A percentile compares a stretch with the other conserved stretches of the same genome.
Evolutionary conservation across 2,797 vertebrate genomes (phyloP).

Genomic region (Melanotaenia nigrans): DNA sequence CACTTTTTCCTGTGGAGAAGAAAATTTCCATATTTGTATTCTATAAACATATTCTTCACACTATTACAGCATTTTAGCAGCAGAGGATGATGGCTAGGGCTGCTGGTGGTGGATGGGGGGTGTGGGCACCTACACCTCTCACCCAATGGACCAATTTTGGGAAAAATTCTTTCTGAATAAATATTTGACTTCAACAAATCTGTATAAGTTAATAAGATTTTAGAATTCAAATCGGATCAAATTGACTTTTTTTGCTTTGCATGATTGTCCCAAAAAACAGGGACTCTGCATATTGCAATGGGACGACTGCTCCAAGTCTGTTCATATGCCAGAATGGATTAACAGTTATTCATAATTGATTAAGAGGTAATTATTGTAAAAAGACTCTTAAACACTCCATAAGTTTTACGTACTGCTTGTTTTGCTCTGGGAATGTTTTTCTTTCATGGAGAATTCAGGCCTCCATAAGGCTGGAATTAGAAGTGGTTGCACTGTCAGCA

Average conservation of each 20-base stretch:
- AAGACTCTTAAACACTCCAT: constrained; percentile 45
- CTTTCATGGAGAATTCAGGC: constrained; percentile 22
- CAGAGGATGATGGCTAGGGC: background rate
- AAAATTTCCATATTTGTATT: constrained; percentile 55
- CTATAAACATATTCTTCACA: constrained; percentile 36
- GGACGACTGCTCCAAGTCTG: constrained; percentile 12
- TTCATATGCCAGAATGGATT: constrained; percentile 24
- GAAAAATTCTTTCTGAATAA: constrained; percentile 51
- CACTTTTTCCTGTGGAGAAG: constrained; percentile 49
- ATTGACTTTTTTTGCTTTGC: constrained; percentile 57
- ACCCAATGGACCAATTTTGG: constrained; percentile 23
- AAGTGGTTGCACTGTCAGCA: constrained; percentile 58
- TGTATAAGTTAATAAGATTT: constrained; percentile 59
- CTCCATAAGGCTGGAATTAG: constrained; percentile 52
- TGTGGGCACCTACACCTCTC: background rate
- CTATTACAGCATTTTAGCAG: constrained; percentile 48
- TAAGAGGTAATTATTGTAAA: constrained; percentile 46
- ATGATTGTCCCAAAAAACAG: constrained; percentile 41
- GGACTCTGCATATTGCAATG: constrained; percentile 12
- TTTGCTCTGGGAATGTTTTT: constrained; percentile 27
- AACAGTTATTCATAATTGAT: constrained; percentile 56
- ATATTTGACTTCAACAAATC: constrained; percentile 66
- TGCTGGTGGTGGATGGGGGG: background rate
- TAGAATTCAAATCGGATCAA: constrained; percentile 70
- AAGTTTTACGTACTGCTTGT: constrained; percentile 40